Evolutionary conservation across 2,113 vertebrate genomes (phyloP), one percentile per base, ranked within the genome.

Genomic region (Atrichornis clamosus): DNA sequence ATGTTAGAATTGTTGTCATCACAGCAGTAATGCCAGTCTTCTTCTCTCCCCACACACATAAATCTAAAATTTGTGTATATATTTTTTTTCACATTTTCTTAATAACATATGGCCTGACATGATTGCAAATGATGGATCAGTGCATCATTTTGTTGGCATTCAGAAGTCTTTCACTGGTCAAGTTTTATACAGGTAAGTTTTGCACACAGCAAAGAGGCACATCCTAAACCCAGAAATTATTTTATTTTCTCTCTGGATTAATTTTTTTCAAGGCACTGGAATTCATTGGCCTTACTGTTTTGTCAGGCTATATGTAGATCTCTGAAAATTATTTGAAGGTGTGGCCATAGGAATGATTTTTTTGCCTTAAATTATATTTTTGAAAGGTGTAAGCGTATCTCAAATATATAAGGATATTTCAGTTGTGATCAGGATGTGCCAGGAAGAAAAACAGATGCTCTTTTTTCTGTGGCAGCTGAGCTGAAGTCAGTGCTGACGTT

Each of bases 401-500:
- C 52, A 44, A 20, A n/a, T 53, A 35, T 1, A 30, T 50, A 42
- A 35, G 46, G 37, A 16, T 0, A 1, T 84, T 58, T 87, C 39
- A 33, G 32, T 69, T 37, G 30, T 58, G 39, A 80, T 80, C 63
- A 59, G 17, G 55, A 21, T 46, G 63, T 58, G 49, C 80, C 46
- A 84, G 73, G 37, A 72, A 65, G 60, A 67, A 87, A 88, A 87
- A 92, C 37, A 82, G 47, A 68, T 37, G 42, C 30, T 50, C 47
- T 87, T 76, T 70, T 62, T 81, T 52, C n/a, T 73, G 74, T 67
- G 78, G 86, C 87, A 92, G 89, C 89, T 91, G 95, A 95, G 87
- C 70, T 96, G 76, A 79, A 96, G 85, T 93, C 85, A 94, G 41
- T 58, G 86, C 76, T 95, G 92, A 84, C 1, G 26, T 83, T 60